Evolutionary conservation across 1,140 invertebrate species (phyloP).

Genomic region (Heliothis virescens): DNA sequence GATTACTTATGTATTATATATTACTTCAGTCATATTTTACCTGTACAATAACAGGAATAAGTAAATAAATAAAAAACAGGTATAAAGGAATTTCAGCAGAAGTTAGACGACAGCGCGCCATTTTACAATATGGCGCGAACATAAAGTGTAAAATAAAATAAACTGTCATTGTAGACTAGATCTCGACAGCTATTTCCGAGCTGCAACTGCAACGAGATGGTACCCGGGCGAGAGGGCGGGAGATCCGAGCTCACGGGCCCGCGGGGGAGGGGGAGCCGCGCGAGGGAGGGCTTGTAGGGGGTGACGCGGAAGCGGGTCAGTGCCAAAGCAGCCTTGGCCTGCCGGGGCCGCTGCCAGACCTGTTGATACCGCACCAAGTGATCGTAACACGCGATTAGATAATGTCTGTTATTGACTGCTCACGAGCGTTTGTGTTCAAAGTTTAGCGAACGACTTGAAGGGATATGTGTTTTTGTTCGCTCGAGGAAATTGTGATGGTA

Average conservation of each 20-base stretch:
- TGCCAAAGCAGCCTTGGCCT: constrained; percentile 64
- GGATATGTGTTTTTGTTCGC: neutral
- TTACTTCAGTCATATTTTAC: too few species aligned
- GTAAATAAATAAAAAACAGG: too few species aligned
- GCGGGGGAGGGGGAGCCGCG: neutral
- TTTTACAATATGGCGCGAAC: too few species aligned
- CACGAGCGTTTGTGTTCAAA: neutral
- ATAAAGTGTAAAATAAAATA: constrained; percentile 11
- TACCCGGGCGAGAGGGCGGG: constrained; percentile 35
- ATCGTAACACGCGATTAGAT: constrained; percentile 33
- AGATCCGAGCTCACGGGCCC: constrained; percentile 14
- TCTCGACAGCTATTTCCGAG: constrained; percentile 42
- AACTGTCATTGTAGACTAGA: neutral
- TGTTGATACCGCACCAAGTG: constrained; percentile 57
- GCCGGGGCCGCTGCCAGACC: constrained; percentile 52
- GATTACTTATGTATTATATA: neutral
- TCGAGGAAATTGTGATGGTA: neutral
- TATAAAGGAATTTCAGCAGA: too few species aligned
- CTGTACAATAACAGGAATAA: too few species aligned
- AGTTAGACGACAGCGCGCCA: too few species aligned
- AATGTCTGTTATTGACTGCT: constrained; percentile 41
- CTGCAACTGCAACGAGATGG: constrained; percentile 45
- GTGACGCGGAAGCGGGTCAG: constrained; percentile 62
- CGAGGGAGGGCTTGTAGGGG: constrained; percentile 1
- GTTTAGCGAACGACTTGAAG: too few species aligned